These are phyloP conservation scores for Noctua pronuba DNA, from an alignment of 2,888 invertebrate species.

Conservation along the genomic window DNA sequence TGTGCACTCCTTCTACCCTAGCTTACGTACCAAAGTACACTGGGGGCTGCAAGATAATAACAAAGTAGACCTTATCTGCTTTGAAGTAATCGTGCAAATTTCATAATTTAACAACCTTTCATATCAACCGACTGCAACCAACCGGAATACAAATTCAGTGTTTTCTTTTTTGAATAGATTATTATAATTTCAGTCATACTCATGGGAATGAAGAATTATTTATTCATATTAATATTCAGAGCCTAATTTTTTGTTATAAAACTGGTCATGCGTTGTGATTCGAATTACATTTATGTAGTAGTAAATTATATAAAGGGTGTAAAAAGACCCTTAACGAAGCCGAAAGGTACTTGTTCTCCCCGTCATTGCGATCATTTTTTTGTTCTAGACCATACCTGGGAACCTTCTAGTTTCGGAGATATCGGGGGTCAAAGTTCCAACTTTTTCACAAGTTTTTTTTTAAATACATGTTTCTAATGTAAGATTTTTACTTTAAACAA, in stretches of 20 bases:
- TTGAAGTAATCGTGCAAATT: constrained; percentile 93
- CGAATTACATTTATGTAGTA: background rate
- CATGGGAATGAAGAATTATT: constrained; percentile 2
- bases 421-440: no score
- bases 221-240: background rate
- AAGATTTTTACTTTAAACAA: no score
- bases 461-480: no score
- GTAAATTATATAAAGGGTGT: no score
- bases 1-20: constrained; percentile 88
- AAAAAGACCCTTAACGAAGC: no score
- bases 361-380: no score
- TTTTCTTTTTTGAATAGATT: constrained; percentile 2
- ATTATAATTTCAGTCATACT: constrained; percentile 18
- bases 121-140: background rate
- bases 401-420: no score
- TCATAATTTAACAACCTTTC: constrained; percentile 25
- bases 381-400: no score
- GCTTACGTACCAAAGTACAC: constrained; percentile 89
- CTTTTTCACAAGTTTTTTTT: no score
- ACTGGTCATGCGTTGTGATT: background rate
- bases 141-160: constrained; percentile 8
- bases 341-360: no score
- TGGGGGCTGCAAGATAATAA: constrained; percentile 90
- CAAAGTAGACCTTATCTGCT: constrained; percentile 90
- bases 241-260: background rate